phyloP scores from a whole-genome alignment of 2,888 invertebrate species.

The Drosophila anomalipes region DNA sequence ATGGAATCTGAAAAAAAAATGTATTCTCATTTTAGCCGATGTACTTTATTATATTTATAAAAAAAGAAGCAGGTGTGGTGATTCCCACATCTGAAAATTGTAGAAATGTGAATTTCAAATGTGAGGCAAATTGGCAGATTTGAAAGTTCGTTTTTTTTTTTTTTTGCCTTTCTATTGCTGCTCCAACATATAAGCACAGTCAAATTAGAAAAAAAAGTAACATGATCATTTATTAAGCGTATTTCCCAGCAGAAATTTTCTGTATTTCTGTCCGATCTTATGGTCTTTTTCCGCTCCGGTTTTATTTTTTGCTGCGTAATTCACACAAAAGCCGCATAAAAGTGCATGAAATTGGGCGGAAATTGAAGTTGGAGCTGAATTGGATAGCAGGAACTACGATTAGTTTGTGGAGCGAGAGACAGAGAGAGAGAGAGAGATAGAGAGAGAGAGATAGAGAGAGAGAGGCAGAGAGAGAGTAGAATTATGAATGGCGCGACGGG shows the following conservation, averaged over 20 bases:
- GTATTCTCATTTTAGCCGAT: not conserved
- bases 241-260: constrained; percentile 43
- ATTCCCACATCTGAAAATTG: constrained; percentile 10
- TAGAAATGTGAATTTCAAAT: constrained; percentile 8
- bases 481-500: constrained; percentile 79
- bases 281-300: constrained; percentile 70
- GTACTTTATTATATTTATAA: not conserved
- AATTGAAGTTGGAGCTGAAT: constrained; percentile 60
- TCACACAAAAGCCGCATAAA: constrained; percentile 76
- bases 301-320: constrained; percentile 73
- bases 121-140: constrained; percentile 60
- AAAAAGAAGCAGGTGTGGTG: not conserved
- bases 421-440: not conserved
- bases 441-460: not conserved
- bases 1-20: not conserved
- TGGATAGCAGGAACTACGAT: constrained; percentile 32
- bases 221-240: constrained; percentile 50
- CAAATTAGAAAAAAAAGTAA: constrained; percentile 50
- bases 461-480: constrained; percentile 12
- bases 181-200: constrained; percentile 33
- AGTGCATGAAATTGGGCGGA: constrained; percentile 79
- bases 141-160: no score
- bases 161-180: constrained; percentile 49
- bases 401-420: not conserved
- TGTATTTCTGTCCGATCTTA: not conserved